phyloP scores from a whole-genome alignment of 2,888 invertebrate species.

The Polydrusus tereticollis region DNA sequence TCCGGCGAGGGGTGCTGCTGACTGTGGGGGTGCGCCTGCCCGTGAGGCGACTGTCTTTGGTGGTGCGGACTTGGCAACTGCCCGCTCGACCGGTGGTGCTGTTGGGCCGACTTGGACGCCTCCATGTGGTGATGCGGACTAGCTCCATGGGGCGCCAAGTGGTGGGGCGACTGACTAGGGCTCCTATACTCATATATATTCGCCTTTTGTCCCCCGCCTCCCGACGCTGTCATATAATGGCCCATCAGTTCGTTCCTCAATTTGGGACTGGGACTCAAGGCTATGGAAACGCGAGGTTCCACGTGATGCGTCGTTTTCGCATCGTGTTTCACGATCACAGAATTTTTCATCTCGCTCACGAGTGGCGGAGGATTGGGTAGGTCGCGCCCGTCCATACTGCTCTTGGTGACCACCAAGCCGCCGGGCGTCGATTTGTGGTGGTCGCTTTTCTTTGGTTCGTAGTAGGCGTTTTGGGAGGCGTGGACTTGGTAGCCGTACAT shows the following conservation, averaged over 20 bases:
- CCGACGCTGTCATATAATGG: constrained; percentile 70
- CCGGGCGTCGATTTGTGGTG: constrained; percentile 57
- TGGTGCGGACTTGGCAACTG: constrained; percentile 69
- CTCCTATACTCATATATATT: constrained; percentile 60
- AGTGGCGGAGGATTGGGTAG: constrained; percentile 78
- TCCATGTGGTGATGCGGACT: constrained; percentile 63
- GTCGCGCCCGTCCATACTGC: constrained; percentile 55
- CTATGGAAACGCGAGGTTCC: constrained; percentile 68
- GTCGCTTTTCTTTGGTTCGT: constrained; percentile 75
- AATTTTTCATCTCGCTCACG: constrained; percentile 78
- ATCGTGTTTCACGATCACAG: constrained; percentile 86
- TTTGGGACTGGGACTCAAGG: constrained; percentile 73
- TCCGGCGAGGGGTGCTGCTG: constrained; percentile 64
- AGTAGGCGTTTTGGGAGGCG: constrained; percentile 64
- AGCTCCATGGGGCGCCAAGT: constrained; percentile 60
- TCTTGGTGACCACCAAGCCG: constrained; percentile 64
- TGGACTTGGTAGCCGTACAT: constrained; percentile 76
- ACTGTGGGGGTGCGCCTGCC: constrained; percentile 61
- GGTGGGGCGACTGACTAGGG: constrained; percentile 68
- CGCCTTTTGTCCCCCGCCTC: constrained; percentile 59
- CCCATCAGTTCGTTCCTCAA: constrained; percentile 70
- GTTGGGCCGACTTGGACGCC: constrained; percentile 60
- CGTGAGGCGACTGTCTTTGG: constrained; percentile 67
- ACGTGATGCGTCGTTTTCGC: constrained; percentile 74
- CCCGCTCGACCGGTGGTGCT: constrained; percentile 48